Percentiles rank a stretch among this genome's conserved stretches.
phyloP scores from a whole-genome alignment of 2,797 vertebrate genomes.

The Anguilla obscura region DNA sequence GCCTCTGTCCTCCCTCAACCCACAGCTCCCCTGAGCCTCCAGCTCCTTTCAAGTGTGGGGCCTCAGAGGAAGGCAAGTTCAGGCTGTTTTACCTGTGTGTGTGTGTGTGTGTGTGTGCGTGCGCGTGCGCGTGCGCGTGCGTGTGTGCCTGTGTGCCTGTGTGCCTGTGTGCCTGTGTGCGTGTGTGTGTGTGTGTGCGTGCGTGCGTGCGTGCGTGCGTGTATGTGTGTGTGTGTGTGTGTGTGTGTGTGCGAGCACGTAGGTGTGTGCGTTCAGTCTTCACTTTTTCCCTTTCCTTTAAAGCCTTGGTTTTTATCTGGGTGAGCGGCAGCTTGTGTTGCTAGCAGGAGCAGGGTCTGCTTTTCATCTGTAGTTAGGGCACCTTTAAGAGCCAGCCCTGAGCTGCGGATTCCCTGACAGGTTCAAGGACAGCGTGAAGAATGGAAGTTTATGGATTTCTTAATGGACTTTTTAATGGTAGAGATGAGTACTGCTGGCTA shows the following conservation, averaged over 20 bases:
- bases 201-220: too few relatives aligned
- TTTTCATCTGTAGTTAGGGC: background rate
- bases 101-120: background rate
- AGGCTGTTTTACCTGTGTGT: background rate
- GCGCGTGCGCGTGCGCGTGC: too few relatives aligned
- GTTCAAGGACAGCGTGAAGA: background rate
- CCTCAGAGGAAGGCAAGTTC: background rate
- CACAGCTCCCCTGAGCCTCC: background rate
- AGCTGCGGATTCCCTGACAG: background rate
- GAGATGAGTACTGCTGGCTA: background rate
- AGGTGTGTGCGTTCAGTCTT: background rate
- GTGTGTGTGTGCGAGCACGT: background rate
- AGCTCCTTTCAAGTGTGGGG: background rate
- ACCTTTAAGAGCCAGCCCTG: background rate
- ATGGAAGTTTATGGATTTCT: background rate
- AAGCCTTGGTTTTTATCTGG: background rate
- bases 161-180: too few relatives aligned
- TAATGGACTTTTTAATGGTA: constrained; percentile 1
- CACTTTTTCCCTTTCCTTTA: background rate
- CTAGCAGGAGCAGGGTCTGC: background rate
- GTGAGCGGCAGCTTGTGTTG: background rate
- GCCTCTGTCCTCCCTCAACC: background rate
- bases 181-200: background rate
- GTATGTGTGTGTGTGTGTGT: too few relatives aligned
- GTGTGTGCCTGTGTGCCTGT: background rate